Conservation (phyloP, 2,888 invertebrate species). For the Brenthis daphne region DNA sequence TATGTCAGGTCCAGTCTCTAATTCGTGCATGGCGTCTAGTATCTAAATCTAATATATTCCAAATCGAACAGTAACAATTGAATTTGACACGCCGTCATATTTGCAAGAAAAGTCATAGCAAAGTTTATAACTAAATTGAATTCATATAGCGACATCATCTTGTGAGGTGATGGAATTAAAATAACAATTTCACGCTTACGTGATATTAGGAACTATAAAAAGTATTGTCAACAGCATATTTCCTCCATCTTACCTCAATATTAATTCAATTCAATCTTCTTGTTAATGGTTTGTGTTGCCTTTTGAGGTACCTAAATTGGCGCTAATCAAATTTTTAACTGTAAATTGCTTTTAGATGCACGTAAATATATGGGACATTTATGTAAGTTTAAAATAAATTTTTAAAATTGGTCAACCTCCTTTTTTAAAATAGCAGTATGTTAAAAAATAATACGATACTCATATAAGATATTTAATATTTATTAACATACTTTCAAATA, state of each 20-base stretch:
- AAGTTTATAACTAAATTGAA: slow-evolving; percentile 13
- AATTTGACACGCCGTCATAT: slow-evolving; percentile 12
- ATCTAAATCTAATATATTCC: slow-evolving; percentile 19
- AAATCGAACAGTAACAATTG: slow-evolving; percentile 9
- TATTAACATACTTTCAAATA: too few species aligned
- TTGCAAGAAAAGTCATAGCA: slow-evolving; percentile 12
- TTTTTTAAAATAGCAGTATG: too few species aligned
- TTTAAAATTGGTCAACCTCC: slow-evolving; percentile 7
- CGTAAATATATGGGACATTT: slow-evolving; percentile 2
- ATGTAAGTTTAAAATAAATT: slow-evolving; percentile 22
- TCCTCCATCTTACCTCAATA: slow-evolving; percentile 6
- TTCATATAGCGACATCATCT: slow-evolving; percentile 6
- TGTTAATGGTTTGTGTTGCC: too few species aligned
- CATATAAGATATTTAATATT: too few species aligned
- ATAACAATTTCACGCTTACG: slow-evolving; percentile 22
- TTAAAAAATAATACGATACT: too few species aligned
- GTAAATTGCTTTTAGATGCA: slow-evolving; percentile 5
- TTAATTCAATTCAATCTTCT: slow-evolving; percentile 1
- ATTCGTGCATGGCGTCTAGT: too few species aligned
- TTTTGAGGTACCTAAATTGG: too few species aligned
- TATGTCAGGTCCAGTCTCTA: too few species aligned
- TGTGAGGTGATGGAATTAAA: slow-evolving; percentile 16
- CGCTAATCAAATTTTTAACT: slow-evolving; percentile 6
- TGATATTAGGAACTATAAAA: slow-evolving; percentile 19
- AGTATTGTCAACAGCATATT: not conserved